Base-by-base conservation (phyloP, 2,888 invertebrate genomes). In the Mimas tiliae region DNA sequence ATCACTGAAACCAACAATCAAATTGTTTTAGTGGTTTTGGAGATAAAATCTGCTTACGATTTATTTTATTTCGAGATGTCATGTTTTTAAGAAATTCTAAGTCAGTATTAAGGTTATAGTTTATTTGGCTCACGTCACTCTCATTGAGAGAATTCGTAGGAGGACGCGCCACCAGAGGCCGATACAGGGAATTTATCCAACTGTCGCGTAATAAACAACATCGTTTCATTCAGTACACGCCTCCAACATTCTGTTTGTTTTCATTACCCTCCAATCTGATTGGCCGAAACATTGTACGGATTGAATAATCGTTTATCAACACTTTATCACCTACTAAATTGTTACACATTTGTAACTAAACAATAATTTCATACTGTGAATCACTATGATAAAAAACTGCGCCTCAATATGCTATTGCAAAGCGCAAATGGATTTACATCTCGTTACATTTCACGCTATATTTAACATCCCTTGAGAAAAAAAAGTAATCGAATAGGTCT, bases 401-500 rank as follows among this genome's bases (percentile, higher is more conserved):
- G 16, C 11, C 19, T n/a, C 58, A 12, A 58, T 38, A 38, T 12
- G 12, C 38, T 38, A 58, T 58, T 58, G 58, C 55, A 19, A 62
- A 63, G 68, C 68, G 67, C 42, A 62, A 69, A 67, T 62, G 53
- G 70, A 70, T 72, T 71, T 68, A 72, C 65, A 47, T 27, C 63
- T 68, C 65, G 71, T 69, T 47, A 66, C 62, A 52, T 45, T 53
- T 53, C 19, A 53, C 33, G 47, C 67, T 71, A 70, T 73, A 68
- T 68, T 65, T 73, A 76, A 70, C 74, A 48, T 63, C 47, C 34
- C 21, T 48, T 12, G 65, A 70, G 68, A 71, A 68, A 68, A n/a
- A 74, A 74, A 74, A 65, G 16, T 75, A 67, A 74, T 69, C 67
- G 67, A 77, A 71, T 75, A 71, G 67, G 63, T 77, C 76, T 73